Percentiles rank a stretch among this genome's conserved stretches.
These are phyloP conservation scores for Ammodytes marinus DNA, from an alignment of 2,113 vertebrate genomes.

Conservation along the genomic window DNA sequence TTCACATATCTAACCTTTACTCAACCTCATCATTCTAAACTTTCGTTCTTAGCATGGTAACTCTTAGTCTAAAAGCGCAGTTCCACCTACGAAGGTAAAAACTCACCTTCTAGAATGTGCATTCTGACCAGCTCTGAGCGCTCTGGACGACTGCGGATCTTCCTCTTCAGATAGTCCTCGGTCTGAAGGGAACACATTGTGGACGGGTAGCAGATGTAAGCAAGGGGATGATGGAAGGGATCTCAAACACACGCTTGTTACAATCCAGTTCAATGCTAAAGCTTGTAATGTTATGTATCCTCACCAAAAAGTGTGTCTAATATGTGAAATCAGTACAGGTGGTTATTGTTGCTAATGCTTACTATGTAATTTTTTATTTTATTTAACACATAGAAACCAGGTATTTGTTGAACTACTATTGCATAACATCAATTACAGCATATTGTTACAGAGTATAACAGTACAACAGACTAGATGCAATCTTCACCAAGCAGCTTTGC, in stretches of 20 bases:
- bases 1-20: neutral
- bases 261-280: neutral
- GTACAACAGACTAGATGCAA: neutral
- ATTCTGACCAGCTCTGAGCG: slow-evolving; percentile 97
- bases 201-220: neutral
- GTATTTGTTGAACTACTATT: neutral
- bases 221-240: neutral
- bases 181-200: slow-evolving; percentile 82
- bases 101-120: slow-evolving; percentile 98
- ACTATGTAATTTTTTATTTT: too few species aligned
- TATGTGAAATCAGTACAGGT: neutral
- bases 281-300: neutral
- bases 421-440: neutral
- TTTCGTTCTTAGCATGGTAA: neutral
- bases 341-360: neutral
- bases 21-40: neutral
- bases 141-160: slow-evolving; percentile 95
- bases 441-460: too few species aligned
- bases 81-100: neutral
- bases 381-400: neutral
- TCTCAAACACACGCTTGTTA: neutral
- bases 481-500: neutral
- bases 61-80: neutral
- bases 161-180: slow-evolving; percentile 97
- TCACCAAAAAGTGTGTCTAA: neutral